A percentile compares a stretch with the other conserved stretches of the same genome.
These are phyloP conservation scores for Leucoraja ocellata DNA, from an alignment of 2,797 vertebrate genomes.

Conservation along the genomic window DNA sequence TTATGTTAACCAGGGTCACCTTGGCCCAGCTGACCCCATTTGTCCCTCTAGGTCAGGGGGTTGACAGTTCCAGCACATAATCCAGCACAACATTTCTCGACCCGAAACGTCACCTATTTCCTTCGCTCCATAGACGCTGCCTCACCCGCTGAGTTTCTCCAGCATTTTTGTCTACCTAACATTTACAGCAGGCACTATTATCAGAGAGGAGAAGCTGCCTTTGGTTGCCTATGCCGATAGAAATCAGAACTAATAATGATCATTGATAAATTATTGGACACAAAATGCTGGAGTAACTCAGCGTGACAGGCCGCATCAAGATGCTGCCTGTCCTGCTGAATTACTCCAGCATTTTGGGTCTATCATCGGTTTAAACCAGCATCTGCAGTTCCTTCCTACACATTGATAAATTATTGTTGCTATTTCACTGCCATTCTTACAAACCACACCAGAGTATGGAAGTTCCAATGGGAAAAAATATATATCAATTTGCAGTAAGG, in stretches of 20 bases:
- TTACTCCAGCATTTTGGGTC: no score
- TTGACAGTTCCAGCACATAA: not conserved
- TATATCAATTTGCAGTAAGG: not conserved
- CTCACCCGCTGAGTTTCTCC: no score
- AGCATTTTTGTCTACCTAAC: no score
- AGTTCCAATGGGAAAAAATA: not conserved
- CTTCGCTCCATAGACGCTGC: no score
- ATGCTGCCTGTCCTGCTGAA: no score
- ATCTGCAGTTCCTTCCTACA: no score
- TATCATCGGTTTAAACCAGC: no score
- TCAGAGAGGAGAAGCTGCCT: not conserved
- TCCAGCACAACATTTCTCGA: not conserved
- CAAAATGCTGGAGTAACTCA: no score
- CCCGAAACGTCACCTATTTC: no score
- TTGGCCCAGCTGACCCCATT: not conserved
- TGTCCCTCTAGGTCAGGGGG: not conserved
- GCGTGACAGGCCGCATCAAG: no score
- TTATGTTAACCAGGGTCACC: not conserved
- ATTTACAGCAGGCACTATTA: not conserved
- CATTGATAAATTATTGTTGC: not conserved
- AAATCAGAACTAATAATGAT: not conserved
- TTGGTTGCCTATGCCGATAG: not conserved
- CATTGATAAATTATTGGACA: not conserved
- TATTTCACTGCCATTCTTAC: not conserved
- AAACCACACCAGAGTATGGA: not conserved